Conservation (phyloP, 1,140 invertebrate genomes). For the Magallana ariakensis region DNA sequence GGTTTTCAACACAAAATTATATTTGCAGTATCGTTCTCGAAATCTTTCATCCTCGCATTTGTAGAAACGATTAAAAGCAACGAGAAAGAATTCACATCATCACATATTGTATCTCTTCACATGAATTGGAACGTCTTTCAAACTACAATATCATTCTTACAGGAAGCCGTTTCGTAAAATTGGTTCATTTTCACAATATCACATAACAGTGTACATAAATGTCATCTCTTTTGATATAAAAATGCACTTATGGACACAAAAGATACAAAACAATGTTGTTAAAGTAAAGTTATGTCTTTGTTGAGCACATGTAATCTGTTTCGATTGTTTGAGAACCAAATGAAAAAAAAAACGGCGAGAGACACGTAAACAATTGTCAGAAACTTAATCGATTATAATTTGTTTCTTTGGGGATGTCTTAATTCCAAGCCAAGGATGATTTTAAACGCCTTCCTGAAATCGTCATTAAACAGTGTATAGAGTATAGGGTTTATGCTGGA, state of each 20-base stretch:
- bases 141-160: not conserved
- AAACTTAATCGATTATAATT: not conserved
- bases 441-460: conserved; percentile 97
- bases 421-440: conserved; percentile 62
- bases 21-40: not conserved
- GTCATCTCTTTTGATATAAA: too few relatives aligned
- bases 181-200: too few relatives aligned
- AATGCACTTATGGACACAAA: too few relatives aligned
- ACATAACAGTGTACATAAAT: too few relatives aligned
- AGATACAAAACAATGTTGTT: too few relatives aligned
- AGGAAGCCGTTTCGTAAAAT: not conserved
- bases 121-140: not conserved
- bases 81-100: conserved; percentile 14
- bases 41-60: conserved; percentile 23
- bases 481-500: conserved; percentile 96
- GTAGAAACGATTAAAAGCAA: conserved; percentile 11
- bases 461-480: conserved; percentile 98
- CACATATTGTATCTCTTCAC: not conserved
- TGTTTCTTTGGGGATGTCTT: not conserved
- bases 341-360: too few relatives aligned
- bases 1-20: conserved; percentile 11
- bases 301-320: too few relatives aligned
- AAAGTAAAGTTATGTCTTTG: too few relatives aligned
- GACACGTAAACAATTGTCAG: too few relatives aligned
- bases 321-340: too few relatives aligned